These are phyloP conservation scores for Collichthys lucidus DNA, from an alignment of 2,113 vertebrate genomes.

Conservation along the genomic window DNA sequence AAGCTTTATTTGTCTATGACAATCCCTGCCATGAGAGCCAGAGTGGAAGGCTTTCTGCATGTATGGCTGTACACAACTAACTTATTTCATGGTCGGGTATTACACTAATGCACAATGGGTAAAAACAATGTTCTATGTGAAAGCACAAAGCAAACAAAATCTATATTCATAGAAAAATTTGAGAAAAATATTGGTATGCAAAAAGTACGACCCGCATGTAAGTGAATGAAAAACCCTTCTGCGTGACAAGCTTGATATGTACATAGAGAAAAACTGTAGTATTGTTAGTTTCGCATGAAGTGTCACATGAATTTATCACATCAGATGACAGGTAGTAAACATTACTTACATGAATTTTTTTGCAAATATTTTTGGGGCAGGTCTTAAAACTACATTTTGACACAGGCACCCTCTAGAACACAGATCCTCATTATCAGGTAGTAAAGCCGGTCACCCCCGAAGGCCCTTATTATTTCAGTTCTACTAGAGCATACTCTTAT, in stretches of 20 bases:
- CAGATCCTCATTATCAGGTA: neutral
- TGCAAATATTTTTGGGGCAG: neutral
- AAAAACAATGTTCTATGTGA: neutral
- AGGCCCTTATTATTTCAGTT: neutral
- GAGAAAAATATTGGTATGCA: neutral
- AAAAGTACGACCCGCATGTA: neutral
- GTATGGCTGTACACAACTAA: neutral
- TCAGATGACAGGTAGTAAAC: neutral
- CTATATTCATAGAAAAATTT: neutral
- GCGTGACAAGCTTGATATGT: no score
- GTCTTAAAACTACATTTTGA: neutral
- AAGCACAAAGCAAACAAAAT: neutral
- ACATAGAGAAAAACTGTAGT: no score
- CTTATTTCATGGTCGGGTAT: neutral
- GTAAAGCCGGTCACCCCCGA: slow-evolving; percentile 1
- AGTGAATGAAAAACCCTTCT: no score
- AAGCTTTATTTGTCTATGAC: slow-evolving; percentile 26
- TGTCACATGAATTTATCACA: no score
- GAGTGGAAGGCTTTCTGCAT: neutral
- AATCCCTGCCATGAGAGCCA: neutral
- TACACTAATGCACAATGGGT: neutral
- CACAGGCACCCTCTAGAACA: neutral
- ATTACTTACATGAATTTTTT: neutral
- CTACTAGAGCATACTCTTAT: neutral
- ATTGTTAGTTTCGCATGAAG: no score